Base-by-base conservation (phyloP, 2,113 vertebrate species). In the Saguinus midas region DNA sequence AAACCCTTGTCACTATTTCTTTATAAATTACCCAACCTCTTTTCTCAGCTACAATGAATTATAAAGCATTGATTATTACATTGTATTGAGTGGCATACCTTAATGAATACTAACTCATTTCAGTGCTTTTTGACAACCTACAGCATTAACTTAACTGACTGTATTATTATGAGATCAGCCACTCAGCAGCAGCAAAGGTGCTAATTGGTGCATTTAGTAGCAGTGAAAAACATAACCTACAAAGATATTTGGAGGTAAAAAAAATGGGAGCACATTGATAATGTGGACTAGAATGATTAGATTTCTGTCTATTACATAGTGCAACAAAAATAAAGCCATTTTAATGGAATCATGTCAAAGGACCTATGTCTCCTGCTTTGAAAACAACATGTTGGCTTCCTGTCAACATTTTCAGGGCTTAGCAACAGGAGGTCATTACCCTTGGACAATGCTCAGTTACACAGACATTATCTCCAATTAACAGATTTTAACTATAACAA, bases 391-490 rank as follows among this genome's bases (percentile, higher is more conserved):
- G 68, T 92, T 97, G 98, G 98, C 98, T 95, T 97, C 40, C 40
- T 96, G 95, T 97, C 98, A 98, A 94, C 88, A 95, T 96, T 96
- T 92, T 82, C 86, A 97, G 73, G 68, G 92, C 90, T 96, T 87
- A 97, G 32, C 97, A 93, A 94, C 94, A 90, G 98, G 98, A 91
- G 96, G 90, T 86, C 96, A 97, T 98, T 98, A 98, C 97, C 95
- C 96, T 98, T 96, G 97, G 96, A 95, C 96, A 97, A 95, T 91
- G 85, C 91, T 96, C 90, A 96, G 90, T 94, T 97, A 92, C 68
- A 95, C 80, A 97, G 96, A 96, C 95, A 96, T 98, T 97, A 97
- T 96, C 92, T 97, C 95, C 95, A 98, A 98, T 98, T 98, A 98
- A 97, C 55, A 97, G 48, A 94, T 90, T 96, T 95, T 88, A 95